Evolutionary conservation across 2,113 vertebrate genomes (phyloP).

Genomic region (Petrocephalus zakoni): DNA sequence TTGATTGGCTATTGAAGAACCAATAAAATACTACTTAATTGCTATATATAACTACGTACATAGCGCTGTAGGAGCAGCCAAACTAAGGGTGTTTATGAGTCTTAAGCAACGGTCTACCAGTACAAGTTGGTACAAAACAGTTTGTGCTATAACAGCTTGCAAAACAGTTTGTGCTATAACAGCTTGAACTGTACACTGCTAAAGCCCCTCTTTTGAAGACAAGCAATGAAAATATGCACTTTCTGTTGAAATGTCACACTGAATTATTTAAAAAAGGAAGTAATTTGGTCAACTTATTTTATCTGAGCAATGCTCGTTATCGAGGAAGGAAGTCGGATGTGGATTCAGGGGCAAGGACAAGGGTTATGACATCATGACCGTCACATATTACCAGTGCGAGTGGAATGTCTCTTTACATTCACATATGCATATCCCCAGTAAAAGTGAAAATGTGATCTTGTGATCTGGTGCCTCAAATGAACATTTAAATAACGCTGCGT

Average conservation of each 20-base stretch:
- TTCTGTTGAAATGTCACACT: background rate
- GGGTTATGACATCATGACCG: background rate
- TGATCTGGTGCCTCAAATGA: no score
- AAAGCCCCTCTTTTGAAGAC: background rate
- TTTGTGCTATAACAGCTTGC: background rate
- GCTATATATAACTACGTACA: slow-evolving; percentile 20
- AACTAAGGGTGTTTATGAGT: background rate
- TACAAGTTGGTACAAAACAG: background rate
- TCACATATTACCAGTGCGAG: background rate
- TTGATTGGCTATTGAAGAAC: slow-evolving; percentile 48
- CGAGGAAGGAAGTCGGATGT: no score
- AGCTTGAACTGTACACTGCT: background rate
- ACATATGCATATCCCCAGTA: background rate
- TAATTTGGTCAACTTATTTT: background rate
- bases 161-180: background rate
- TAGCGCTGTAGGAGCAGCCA: background rate
- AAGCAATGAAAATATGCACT: background rate
- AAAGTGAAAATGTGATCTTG: background rate
- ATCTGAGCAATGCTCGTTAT: background rate
- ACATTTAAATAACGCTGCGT: background rate
- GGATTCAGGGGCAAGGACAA: background rate
- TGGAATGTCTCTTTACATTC: background rate
- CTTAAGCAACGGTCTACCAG: background rate
- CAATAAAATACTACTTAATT: slow-evolving; percentile 55
- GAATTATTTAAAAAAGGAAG: background rate